Base-by-base conservation (phyloP, 2,113 vertebrate genomes). In the Maccullochella peelii region DNA sequence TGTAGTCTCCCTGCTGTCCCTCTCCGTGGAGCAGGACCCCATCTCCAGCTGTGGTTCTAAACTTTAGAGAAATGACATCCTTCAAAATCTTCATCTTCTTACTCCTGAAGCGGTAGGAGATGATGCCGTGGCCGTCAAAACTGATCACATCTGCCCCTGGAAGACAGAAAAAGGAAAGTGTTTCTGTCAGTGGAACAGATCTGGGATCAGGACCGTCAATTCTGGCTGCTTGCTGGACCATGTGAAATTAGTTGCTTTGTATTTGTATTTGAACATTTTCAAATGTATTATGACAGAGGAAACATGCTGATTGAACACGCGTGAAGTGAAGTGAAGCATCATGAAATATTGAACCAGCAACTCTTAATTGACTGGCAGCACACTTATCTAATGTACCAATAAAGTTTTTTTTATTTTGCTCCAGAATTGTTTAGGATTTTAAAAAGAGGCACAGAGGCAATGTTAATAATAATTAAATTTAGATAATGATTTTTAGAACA, bases 1-100 rank as follows among this genome's bases (percentile, higher is more conserved):
- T 96, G 54, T 99, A 99, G 86, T 99, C 98, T 6, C 98, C 98
- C 91, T 99, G 97, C 61, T 99, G 98, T n/a, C 98, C 98, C 89
- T 99, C 98, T 63, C 98, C 98, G 0, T 99, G 97, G 59, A 99
- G 94, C 52, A 99, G 93, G 21, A 99, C 96, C 1, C 97, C 98
- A 44, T 98, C 96, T 0, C 96, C 96, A 82, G 97, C 96, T 2
- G 95, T 95, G 52, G 97, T 99, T 82, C 97, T 96, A 89, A 99
- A 99, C 94, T 97, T 99, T 86, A 99, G 92, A 33, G 97, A 93
- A 68, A 99, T 97, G 73, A 97, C 95, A 57, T 99, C 98, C 88
- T 98, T 99, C 91, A 97, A 57, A 1, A 97, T 97, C 95, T 98
- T 98, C 94, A 98, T 95, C 93, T 98, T 99, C 94, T 98, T 98